Percentiles rank a stretch among this genome's conserved stretches.
Evolutionary conservation across 2,888 invertebrate species (phyloP).

Genomic region (Stictocephala bisonia): DNA sequence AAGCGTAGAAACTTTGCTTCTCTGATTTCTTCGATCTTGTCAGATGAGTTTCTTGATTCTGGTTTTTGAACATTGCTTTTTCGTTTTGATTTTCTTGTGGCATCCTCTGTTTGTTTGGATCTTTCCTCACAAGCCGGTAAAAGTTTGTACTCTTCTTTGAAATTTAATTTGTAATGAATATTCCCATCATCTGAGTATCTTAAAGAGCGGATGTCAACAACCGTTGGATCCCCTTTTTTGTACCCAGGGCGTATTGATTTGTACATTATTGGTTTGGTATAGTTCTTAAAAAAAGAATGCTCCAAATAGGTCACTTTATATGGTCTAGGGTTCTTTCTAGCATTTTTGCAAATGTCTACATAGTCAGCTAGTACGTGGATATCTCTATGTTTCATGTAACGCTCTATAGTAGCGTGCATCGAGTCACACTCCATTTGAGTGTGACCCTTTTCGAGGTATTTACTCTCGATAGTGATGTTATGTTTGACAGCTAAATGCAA

Average conservation of each 20-base stretch:
- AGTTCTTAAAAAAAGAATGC: slow-evolving; percentile 33
- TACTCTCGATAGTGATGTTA: slow-evolving; percentile 25
- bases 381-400: slow-evolving; percentile 27
- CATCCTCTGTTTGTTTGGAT: too few relatives aligned
- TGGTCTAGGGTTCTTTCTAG: slow-evolving; percentile 19
- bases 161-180: too few relatives aligned
- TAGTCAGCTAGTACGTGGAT: slow-evolving; percentile 41
- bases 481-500: neutral
- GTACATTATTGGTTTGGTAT: slow-evolving; percentile 16
- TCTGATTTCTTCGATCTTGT: too few relatives aligned
- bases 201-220: too few relatives aligned
- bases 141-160: too few relatives aligned
- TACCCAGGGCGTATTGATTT: slow-evolving; percentile 36
- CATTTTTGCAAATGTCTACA: slow-evolving; percentile 32
- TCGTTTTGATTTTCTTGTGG: too few relatives aligned
- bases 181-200: too few relatives aligned
- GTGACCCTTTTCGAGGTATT: slow-evolving; percentile 30
- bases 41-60: too few relatives aligned
- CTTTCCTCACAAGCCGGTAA: too few relatives aligned
- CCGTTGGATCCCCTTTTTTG: slow-evolving; percentile 10
- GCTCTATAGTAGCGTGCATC: slow-evolving; percentile 13
- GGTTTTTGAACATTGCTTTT: too few relatives aligned
- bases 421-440: slow-evolving; percentile 41
- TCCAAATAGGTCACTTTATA: slow-evolving; percentile 40
- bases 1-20: too few relatives aligned